Evolutionary conservation across 2,797 vertebrate species (phyloP).

Genomic region (Lemur catta): DNA sequence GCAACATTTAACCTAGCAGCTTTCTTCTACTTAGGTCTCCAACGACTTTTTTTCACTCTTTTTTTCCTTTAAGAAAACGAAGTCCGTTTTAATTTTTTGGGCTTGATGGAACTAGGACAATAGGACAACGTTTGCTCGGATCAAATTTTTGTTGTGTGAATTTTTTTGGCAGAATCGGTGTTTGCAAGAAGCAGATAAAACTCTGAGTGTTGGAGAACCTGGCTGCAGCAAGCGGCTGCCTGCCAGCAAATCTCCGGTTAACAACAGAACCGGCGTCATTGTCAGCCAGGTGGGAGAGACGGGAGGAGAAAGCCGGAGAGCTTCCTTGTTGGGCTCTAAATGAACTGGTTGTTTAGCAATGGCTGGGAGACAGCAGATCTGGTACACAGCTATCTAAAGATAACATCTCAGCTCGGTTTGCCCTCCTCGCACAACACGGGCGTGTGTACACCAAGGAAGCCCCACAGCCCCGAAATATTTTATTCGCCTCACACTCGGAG

Average conservation of each 20-base stretch:
- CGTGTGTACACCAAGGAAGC: conserved; percentile 75
- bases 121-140: conserved; percentile 81
- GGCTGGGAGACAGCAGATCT: conserved; percentile 78
- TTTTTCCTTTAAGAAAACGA: conserved; percentile 76
- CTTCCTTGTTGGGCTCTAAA: conserved; percentile 79
- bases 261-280: conserved; percentile 79
- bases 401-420: conserved; percentile 81
- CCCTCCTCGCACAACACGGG: conserved; percentile 73
- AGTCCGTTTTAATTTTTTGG: conserved; percentile 80
- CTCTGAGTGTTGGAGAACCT: conserved; percentile 79
- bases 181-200: conserved; percentile 86
- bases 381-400: conserved; percentile 75
- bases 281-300: conserved; percentile 81
- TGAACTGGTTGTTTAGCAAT: conserved; percentile 80
- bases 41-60: conserved; percentile 27
- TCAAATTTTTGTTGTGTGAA: conserved; percentile 76
- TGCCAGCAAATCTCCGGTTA: conserved; percentile 83
- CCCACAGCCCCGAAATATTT: conserved; percentile 80
- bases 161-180: conserved; percentile 83
- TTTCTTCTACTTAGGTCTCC: conserved; percentile 38
- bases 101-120: conserved; percentile 82
- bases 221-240: conserved; percentile 79
- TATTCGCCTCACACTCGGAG: conserved; percentile 88
- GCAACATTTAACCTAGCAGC: background rate
- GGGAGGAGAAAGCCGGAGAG: conserved; percentile 68